Evolutionary conservation across 2,797 vertebrate genomes (phyloP).

Genomic region (Nannoperca australis): DNA sequence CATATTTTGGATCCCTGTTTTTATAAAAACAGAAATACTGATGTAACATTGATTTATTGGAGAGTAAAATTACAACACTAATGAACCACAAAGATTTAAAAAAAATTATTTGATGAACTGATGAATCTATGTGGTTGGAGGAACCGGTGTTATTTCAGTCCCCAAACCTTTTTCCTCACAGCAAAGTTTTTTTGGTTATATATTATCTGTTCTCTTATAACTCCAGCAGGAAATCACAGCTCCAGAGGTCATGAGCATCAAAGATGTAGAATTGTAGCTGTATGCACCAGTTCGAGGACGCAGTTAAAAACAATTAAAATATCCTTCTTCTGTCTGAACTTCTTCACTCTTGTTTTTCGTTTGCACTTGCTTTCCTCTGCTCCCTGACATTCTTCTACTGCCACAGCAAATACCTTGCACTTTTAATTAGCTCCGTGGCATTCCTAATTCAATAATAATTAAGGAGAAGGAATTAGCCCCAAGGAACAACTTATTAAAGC

Average conservation of each 20-base stretch:
- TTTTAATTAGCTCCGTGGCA: conserved; percentile 77
- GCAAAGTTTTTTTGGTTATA: not conserved
- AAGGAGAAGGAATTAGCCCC: conserved; percentile 72
- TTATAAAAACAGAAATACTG: not conserved
- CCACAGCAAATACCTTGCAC: conserved; percentile 70
- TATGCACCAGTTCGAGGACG: not conserved
- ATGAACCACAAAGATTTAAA: not conserved
- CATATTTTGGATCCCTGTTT: not conserved
- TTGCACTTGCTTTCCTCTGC: conserved; percentile 25
- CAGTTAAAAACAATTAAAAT: conserved; percentile 27
- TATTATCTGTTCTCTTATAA: not conserved
- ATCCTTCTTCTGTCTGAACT: conserved; percentile 9
- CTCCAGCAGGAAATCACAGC: not conserved
- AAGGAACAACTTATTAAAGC: conserved; percentile 76
- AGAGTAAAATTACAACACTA: not conserved
- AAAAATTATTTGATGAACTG: not conserved
- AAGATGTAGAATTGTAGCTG: not conserved
- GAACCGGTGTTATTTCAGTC: not conserved
- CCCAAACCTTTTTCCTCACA: not conserved
- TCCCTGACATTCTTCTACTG: conserved; percentile 42
- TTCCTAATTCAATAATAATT: conserved; percentile 83
- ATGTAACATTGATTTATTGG: not conserved
- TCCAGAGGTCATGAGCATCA: conserved; percentile 2
- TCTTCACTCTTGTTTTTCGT: not conserved
- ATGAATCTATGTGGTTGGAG: not conserved